Evolutionary conservation across 2,888 invertebrate species (phyloP).

Genomic region (Arctia plantaginis): DNA sequence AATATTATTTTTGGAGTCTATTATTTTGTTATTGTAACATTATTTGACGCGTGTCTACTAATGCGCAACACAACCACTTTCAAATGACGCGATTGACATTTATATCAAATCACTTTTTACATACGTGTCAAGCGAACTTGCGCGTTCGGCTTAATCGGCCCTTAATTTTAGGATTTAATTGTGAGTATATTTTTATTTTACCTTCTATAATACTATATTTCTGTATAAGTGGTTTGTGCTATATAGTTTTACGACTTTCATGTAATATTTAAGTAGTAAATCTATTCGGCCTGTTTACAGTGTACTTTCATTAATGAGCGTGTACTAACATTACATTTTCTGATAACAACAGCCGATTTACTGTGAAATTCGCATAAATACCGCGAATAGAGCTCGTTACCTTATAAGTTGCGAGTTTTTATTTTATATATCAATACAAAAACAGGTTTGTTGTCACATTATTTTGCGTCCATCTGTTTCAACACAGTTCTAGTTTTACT

Average conservation of each 20-base stretch:
- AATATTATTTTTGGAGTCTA: not conserved
- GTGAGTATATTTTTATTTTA: constrained; percentile 72
- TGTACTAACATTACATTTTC: constrained; percentile 51
- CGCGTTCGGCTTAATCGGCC: constrained; percentile 79
- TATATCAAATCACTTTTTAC: constrained; percentile 78
- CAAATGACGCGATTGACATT: constrained; percentile 70
- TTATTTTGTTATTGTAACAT: constrained; percentile 51
- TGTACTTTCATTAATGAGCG: constrained; percentile 42
- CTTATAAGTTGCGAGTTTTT: constrained; percentile 31
- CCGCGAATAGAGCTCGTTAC: constrained; percentile 35
- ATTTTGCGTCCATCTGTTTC: constrained; percentile 48
- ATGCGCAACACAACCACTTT: constrained; percentile 54
- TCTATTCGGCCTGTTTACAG: constrained; percentile 42
- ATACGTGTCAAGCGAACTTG: constrained; percentile 83
- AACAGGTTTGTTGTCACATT: constrained; percentile 25
- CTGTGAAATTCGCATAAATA: constrained; percentile 53
- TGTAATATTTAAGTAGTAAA: constrained; percentile 19
- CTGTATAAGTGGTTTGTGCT: constrained; percentile 20
- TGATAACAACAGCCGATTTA: constrained; percentile 56
- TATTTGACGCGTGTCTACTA: constrained; percentile 63
- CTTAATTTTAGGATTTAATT: constrained; percentile 80
- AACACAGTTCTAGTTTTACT: constrained; percentile 35
- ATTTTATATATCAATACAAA: constrained; percentile 17
- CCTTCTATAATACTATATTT: constrained; percentile 25
- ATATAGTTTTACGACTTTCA: constrained; percentile 23